Evolutionary conservation across 2,113 vertebrate genomes (phyloP).

Genomic region (Arvicanthis niloticus): DNA sequence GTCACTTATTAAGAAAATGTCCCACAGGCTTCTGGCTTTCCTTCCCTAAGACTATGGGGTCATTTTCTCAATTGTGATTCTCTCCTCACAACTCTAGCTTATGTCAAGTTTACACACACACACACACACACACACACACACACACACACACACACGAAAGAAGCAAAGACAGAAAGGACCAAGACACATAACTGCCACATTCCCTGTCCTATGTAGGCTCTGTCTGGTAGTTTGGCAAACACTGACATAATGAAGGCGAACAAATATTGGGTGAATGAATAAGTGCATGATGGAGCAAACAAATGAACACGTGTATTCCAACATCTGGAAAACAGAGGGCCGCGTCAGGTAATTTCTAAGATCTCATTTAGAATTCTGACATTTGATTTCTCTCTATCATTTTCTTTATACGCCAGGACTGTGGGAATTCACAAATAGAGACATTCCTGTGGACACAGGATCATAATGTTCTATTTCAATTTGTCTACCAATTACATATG

Average conservation of each 20-base stretch:
- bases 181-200: neutral
- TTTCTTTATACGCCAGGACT: neutral
- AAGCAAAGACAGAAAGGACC: neutral
- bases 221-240: neutral
- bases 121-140: no score
- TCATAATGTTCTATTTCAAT: neutral
- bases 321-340: neutral
- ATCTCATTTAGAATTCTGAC: conserved; percentile 38
- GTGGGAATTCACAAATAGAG: neutral
- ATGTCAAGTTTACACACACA: neutral
- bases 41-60: neutral
- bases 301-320: neutral
- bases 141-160: neutral
- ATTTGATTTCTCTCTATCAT: neutral
- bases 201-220: neutral
- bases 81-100: neutral
- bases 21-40: neutral
- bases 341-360: neutral
- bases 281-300: neutral
- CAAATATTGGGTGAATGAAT: conserved; percentile 13
- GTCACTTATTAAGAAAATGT: neutral
- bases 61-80: neutral
- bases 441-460: neutral
- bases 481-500: neutral
- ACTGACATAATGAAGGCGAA: neutral